Evolutionary conservation across 2,888 invertebrate genomes (phyloP).

Genomic region (Thyatira batis): DNA sequence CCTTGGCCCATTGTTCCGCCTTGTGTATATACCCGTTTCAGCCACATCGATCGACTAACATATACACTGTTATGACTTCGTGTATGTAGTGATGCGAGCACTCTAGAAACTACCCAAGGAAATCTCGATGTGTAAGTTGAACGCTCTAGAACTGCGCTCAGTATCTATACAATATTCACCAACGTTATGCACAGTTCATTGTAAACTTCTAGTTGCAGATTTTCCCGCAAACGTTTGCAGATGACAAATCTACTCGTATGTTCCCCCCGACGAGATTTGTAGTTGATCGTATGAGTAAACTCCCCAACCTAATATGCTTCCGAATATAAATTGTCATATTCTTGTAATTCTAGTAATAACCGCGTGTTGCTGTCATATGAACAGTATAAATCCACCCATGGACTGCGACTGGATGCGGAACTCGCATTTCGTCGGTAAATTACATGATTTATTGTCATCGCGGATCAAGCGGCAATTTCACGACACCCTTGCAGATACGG

Average conservation of each 20-base stretch:
- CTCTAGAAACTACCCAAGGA: slow-evolving; percentile 38
- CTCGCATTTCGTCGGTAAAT: slow-evolving; percentile 71
- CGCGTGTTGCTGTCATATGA: slow-evolving; percentile 65
- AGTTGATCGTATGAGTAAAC: slow-evolving; percentile 54
- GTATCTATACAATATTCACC: background rate
- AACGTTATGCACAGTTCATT: background rate
- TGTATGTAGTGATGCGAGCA: slow-evolving; percentile 43
- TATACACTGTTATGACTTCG: slow-evolving; percentile 61
- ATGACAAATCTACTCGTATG: slow-evolving; percentile 34
- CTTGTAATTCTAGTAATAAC: slow-evolving; percentile 69
- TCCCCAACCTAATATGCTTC: slow-evolving; percentile 59
- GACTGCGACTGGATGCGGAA: slow-evolving; percentile 48
- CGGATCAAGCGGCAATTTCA: slow-evolving; percentile 51
- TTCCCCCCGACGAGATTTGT: slow-evolving; percentile 44
- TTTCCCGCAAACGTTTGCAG: slow-evolving; percentile 5
- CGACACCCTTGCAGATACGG: slow-evolving; percentile 24
- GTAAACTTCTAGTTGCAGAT: background rate
- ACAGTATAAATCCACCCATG: slow-evolving; percentile 63
- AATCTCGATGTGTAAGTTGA: slow-evolving; percentile 24
- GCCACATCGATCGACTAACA: slow-evolving; percentile 61
- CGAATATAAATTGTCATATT: slow-evolving; percentile 67
- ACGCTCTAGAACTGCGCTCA: slow-evolving; percentile 10
- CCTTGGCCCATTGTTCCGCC: slow-evolving; percentile 70
- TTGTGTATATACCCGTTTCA: slow-evolving; percentile 53
- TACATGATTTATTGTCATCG: slow-evolving; percentile 79